Evolutionary conservation across 2,113 vertebrate species (phyloP), one percentile per base, ranked within the genome.

Genomic region (Calyptommatus sinebrachiatus): DNA sequence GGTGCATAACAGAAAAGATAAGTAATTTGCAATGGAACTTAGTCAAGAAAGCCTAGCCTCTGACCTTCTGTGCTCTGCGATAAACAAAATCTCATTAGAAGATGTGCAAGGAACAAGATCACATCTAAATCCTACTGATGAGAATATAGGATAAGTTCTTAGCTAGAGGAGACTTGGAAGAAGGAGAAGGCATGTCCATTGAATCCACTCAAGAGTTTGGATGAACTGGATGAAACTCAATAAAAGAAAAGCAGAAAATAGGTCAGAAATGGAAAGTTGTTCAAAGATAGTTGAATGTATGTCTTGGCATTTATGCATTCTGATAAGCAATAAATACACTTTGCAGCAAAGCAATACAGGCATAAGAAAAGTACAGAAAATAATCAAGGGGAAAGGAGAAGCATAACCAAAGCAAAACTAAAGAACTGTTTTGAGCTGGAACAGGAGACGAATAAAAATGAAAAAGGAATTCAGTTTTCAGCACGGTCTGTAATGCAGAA

Each of bases 261-360:
- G 88, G 84, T 76, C 70, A 50, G 83, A 88, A 93, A 85, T 88
- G 88, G 87, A 88, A 91, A 92, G n/a, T 90, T 91, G 90, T 88
- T 91, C 90, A 83, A 88, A 88, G 90, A 86, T 92, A 92, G 92
- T 91, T 91, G 92, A 91, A 91, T 91, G 86, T 88, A 90, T 87
- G 91, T 90, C 89, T 89, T 81, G 87, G 89, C 0, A 1, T 83
- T 84, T 60, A 86, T 1, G 1, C 88, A 83, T 84, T 82, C 88
- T 84, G 88, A 86, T 74, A 60, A 91, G 83, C 87, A 91, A 91
- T 89, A 86, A 92, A 91, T 88, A 79, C 72, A 41, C 35, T 85
- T 86, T 84, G 87, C 79, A 79, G 0, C 1, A 83, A 86, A 90
- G 87, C 77, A 75, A 80, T 48, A 4, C 8, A 70, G 85, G 77